Evolutionary conservation across 2,888 invertebrate species (phyloP).

Genomic region (Drosophila nr. perissopoda): DNA sequence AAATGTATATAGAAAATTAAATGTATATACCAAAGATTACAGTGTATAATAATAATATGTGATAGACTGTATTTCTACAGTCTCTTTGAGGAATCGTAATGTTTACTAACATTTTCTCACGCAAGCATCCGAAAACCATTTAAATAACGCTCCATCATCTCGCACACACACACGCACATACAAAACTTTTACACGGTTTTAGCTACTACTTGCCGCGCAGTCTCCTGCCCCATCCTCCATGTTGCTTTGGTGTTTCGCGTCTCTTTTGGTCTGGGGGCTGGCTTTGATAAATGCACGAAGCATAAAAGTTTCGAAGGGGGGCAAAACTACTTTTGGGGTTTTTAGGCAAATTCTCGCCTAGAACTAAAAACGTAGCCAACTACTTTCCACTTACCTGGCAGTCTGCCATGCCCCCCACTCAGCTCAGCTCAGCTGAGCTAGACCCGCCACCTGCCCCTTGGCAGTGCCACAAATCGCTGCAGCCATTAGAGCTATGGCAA

Average conservation of each 20-base stretch:
- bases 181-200: slow-evolving; percentile 61
- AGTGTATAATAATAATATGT: neutral
- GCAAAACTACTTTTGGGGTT: slow-evolving; percentile 77
- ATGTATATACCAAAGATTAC: neutral
- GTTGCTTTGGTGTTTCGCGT: slow-evolving; percentile 49
- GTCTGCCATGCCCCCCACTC: slow-evolving; percentile 50
- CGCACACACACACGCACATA: slow-evolving; percentile 10
- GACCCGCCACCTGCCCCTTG: neutral
- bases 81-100: slow-evolving; percentile 10
- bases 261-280: slow-evolving; percentile 25
- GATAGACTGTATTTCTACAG: neutral
- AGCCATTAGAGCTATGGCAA: slow-evolving; percentile 71
- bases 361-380: slow-evolving; percentile 74
- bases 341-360: slow-evolving; percentile 79
- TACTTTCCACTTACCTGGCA: slow-evolving; percentile 79
- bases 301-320: slow-evolving; percentile 65
- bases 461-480: slow-evolving; percentile 60
- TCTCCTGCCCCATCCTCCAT: slow-evolving; percentile 7
- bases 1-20: neutral
- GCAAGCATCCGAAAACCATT: slow-evolving; percentile 75
- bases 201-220: neutral
- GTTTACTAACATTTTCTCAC: slow-evolving; percentile 71
- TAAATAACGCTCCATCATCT: slow-evolving; percentile 79
- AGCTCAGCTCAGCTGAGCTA: neutral
- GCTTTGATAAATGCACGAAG: slow-evolving; percentile 77